These are phyloP conservation scores for Bombus superbus DNA, from an alignment of 1,140 invertebrate genomes.

Conservation along the genomic window DNA sequence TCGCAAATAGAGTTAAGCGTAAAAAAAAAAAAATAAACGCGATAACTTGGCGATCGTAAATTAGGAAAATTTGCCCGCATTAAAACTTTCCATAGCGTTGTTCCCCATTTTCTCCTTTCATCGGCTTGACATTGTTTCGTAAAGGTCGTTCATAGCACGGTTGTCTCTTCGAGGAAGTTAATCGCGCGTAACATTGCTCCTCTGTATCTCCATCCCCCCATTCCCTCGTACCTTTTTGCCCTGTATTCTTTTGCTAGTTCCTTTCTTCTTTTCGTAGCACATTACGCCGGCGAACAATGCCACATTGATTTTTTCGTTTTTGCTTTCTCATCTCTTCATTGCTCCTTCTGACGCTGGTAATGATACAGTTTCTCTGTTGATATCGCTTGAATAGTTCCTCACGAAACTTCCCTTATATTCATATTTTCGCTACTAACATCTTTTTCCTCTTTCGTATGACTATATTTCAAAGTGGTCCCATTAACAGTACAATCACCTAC, in stretches of 20 bases:
- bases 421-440: not conserved
- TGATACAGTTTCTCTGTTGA: conserved; percentile 25
- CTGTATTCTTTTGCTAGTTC: conserved; percentile 3
- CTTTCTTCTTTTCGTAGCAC: conserved; percentile 37
- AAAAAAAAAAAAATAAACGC: not conserved
- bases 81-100: conserved; percentile 24
- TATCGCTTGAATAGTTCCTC: conserved; percentile 4
- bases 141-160: not conserved
- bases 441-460: no score
- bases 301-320: conserved; percentile 48
- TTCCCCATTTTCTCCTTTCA: not conserved
- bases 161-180: conserved; percentile 42
- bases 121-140: conserved; percentile 18
- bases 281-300: conserved; percentile 56
- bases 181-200: conserved; percentile 61
- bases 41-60: conserved; percentile 30
- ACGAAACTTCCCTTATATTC: not conserved
- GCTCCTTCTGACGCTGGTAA: conserved; percentile 21
- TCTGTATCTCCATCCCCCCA: conserved; percentile 41
- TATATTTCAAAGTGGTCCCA: no score
- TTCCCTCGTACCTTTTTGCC: not conserved
- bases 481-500: no score
- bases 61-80: conserved; percentile 41
- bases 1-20: conserved; percentile 9
- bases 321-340: conserved; percentile 23